phyloP scores from a whole-genome alignment of 2,888 invertebrate species.

The Cerastoderma edule region DNA sequence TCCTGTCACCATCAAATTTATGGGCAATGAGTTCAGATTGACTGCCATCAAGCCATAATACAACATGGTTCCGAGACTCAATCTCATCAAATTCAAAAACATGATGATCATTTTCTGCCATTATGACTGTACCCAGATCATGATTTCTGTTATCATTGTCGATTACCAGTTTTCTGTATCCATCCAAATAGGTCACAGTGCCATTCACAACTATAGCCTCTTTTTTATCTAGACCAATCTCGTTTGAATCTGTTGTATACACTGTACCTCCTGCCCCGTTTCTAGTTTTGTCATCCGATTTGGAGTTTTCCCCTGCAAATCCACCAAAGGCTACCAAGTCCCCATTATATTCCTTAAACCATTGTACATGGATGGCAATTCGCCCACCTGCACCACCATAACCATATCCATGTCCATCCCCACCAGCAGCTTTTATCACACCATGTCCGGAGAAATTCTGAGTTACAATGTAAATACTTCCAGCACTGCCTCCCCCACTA shows the following conservation, averaged over 20 bases:
- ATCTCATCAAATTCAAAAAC: slow-evolving; percentile 68
- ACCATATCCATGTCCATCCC: slow-evolving; percentile 59
- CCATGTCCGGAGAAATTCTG: slow-evolving; percentile 76
- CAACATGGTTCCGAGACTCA: slow-evolving; percentile 68
- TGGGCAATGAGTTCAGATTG: slow-evolving; percentile 64
- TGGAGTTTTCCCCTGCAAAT: slow-evolving; percentile 36
- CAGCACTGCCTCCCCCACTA: slow-evolving; percentile 76
- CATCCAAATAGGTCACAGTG: slow-evolving; percentile 54
- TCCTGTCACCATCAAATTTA: slow-evolving; percentile 73
- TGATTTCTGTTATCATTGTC: slow-evolving; percentile 74
- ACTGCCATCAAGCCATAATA: slow-evolving; percentile 64
- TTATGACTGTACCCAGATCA: slow-evolving; percentile 66
- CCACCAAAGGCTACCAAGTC: slow-evolving; percentile 67
- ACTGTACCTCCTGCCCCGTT: slow-evolving; percentile 72
- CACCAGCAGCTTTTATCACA: slow-evolving; percentile 65
- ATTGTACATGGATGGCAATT: slow-evolving; percentile 67
- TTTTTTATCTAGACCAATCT: slow-evolving; percentile 56
- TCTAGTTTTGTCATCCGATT: slow-evolving; percentile 43
- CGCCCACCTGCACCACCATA: slow-evolving; percentile 73
- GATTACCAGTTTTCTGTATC: slow-evolving; percentile 62
- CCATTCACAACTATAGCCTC: slow-evolving; percentile 52
- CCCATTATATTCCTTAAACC: slow-evolving; percentile 70
- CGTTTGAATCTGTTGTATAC: slow-evolving; percentile 65
- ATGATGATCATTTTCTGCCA: slow-evolving; percentile 54
- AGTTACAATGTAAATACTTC: slow-evolving; percentile 67